Base-by-base conservation (phyloP, 1,140 invertebrate genomes). In the Heliconius melpomene region DNA sequence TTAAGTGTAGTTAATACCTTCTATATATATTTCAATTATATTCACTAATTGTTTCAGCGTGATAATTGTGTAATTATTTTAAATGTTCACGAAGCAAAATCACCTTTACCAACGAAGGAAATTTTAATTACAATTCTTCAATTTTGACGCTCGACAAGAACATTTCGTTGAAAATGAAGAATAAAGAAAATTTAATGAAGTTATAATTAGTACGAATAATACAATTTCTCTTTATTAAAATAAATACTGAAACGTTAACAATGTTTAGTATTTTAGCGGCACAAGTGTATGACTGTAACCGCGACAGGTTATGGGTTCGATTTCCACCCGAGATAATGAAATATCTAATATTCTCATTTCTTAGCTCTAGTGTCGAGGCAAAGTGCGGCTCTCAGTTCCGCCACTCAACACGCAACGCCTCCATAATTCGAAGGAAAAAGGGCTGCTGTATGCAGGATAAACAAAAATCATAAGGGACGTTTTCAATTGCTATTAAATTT, bases 21-120 rank as follows among this genome's bases (percentile, higher is more conserved):
- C 9, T 29, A 66, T 26, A 7, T 57, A 57, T 66, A 66, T 66
- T 66, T 66, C 23, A 66, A 66, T 66, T 26, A 29, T 66, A n/a
- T 20, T 60, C n/a, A 7, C 13, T 66, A 26, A 66, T 66, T 66
- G 26, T 66, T 66, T 29, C 26, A 66, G 60, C 60, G 60, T 66
- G 60, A 66, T 66, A 66, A 66, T 26, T 66, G 23, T 29, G 60
- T 66, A 66, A 66, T 66, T 66, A 66, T 66, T 66, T 66, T 66
- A 66, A 66, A 66, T 29, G 60, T 29, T 66, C 60, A 29, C 60
- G 23, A 66, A 66, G 60, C 60, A 26, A 57, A 57, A 57, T 57
- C 54, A 57, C 54, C 54, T 57, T 57, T n/a, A 23, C 8, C 20
- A 66, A 5, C 60, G 60, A 66, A 66, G 60, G 23, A 66, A 66